phyloP scores from a whole-genome alignment of 2,888 invertebrate species.

The Malacosoma neustria region DNA sequence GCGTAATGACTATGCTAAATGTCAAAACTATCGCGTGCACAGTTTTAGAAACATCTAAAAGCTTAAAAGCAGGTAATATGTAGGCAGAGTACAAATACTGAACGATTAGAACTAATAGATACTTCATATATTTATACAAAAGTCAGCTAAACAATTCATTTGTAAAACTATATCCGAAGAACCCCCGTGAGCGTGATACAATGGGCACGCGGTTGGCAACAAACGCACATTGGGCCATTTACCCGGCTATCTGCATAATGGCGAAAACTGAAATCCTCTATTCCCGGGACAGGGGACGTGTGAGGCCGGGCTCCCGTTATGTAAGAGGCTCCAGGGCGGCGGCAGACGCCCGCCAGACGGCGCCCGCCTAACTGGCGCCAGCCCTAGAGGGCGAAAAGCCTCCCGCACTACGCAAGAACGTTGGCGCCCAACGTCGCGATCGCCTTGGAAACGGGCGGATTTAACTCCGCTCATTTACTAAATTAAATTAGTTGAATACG shows the following conservation, averaged over 20 bases:
- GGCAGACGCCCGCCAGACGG: constrained; percentile 55
- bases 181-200: background rate
- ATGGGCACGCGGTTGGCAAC: background rate
- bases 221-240: background rate
- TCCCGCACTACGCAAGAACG: background rate
- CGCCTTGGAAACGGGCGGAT: no score
- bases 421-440: background rate
- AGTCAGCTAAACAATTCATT: no score
- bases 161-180: no score
- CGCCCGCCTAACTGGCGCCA: constrained; percentile 75
- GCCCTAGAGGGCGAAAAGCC: constrained; percentile 11
- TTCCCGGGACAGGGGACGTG: constrained; percentile 3
- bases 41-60: no score
- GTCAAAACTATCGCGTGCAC: no score
- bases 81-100: no score
- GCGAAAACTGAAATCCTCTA: background rate
- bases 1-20: no score
- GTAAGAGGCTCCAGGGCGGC: constrained; percentile 54
- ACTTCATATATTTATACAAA: no score
- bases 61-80: no score
- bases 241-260: background rate
- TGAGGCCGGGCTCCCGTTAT: constrained; percentile 29
- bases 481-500: no score
- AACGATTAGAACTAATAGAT: no score
- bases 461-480: no score